Base-by-base conservation (phyloP, 2,888 invertebrate species). In the Meteorus cinctellus region DNA sequence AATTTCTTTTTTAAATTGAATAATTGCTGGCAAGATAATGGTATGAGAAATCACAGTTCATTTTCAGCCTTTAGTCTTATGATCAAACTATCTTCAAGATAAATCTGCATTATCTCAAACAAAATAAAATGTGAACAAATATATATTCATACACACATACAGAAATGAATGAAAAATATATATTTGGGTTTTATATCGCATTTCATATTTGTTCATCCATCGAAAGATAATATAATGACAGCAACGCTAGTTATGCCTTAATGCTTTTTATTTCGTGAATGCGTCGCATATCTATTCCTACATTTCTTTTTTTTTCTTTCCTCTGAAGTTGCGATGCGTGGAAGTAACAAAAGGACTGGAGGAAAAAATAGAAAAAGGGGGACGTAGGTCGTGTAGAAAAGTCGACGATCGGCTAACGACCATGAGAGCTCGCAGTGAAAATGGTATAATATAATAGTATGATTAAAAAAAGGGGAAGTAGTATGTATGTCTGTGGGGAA, bases 401-500 rank as follows among this genome's bases (percentile, higher is more conserved):
- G 67, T 67, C 67, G 48, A 67, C 27, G 67, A 48, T 41, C 67
- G 48, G 36, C 62, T 62, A 34, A 62, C 31, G 34, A 62, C 31
- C 16, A 62, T 31, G 62, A 63, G 41, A 63, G 41, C 66, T 5
- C 14, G 36, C 14, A 24, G 41, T 66, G 19, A 45, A 66, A 66
- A 63, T 63, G 16, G 14, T 41, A 66, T 66, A 66, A 27, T 16
- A 66, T 41, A 66, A 41, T 41, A 41, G 36, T 66, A 66, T 24
- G 66, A 41, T 41, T 41, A 70, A 48, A 60, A 36, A 59, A 31
- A 36, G 67, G 29, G 59, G 36, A 59, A 36, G 60, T 48, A 41
- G 74, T 41, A 27, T 59, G 48, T 66, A 59, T 31, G 14, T 75
- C 63, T 70, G 70, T 63, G 70, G 65, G 65, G 70, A 75, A 63